Conservation (phyloP, 2,888 invertebrate genomes). For the Torymus auratus region DNA sequence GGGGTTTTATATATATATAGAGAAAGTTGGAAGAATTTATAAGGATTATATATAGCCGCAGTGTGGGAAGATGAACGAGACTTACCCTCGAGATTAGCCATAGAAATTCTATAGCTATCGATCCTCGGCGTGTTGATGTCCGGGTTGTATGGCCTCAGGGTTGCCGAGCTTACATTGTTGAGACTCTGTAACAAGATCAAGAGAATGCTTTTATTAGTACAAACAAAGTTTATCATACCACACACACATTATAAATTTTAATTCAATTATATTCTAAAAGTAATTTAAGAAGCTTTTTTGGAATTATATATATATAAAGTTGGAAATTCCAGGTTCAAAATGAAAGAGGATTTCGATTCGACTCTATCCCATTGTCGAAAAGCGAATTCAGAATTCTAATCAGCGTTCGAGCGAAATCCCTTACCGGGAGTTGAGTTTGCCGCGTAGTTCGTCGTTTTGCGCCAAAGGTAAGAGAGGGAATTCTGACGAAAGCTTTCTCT, state of each 20-base stretch:
- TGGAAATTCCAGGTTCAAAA: no score
- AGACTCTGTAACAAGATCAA: constrained; percentile 81
- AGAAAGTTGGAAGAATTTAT: constrained; percentile 5
- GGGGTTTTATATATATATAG: background rate
- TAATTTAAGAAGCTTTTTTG: no score
- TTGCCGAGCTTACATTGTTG: constrained; percentile 80
- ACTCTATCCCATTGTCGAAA: background rate
- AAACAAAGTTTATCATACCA: no score
- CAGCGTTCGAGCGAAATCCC: background rate
- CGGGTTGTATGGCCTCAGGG: constrained; percentile 81
- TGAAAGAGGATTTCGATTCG: no score
- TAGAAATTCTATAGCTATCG: constrained; percentile 94
- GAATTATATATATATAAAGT: no score
- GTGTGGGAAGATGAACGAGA: constrained; percentile 1
- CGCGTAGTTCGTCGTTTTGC: no score
- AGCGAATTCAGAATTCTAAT: constrained; percentile 22
- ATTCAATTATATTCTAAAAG: no score
- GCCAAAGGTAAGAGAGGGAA: no score
- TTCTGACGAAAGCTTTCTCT: no score
- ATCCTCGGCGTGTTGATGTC: constrained; percentile 89
- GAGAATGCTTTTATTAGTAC: background rate
- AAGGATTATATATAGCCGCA: background rate
- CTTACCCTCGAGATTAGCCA: constrained; percentile 93
- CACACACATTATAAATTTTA: no score
- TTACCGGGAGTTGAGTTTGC: background rate